A percentile compares a stretch with the other conserved stretches of the same genome.
phyloP scores from a whole-genome alignment of 2,888 invertebrate genomes.

The Melinaea menophilus region DNA sequence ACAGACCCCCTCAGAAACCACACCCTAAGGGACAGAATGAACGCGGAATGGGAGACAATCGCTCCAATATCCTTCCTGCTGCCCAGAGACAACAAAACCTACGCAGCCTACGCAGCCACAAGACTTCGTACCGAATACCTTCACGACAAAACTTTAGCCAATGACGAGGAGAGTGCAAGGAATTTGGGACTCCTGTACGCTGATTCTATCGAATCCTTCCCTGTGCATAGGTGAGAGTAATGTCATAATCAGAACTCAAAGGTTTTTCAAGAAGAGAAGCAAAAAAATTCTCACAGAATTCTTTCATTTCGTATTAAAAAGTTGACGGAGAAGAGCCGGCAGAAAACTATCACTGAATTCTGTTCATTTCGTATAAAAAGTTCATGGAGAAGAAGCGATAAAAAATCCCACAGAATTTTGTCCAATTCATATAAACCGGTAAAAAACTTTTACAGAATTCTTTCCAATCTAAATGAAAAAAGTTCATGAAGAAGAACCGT shows the following conservation, averaged over 20 bases:
- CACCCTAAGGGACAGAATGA: constrained; percentile 71
- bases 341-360: too few species aligned
- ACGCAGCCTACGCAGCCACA: neutral
- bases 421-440: too few species aligned
- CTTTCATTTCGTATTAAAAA: too few species aligned
- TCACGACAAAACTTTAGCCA: constrained; percentile 40
- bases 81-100: constrained; percentile 66
- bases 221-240: constrained; percentile 34
- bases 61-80: constrained; percentile 84
- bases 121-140: constrained; percentile 43
- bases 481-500: too few species aligned
- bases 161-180: constrained; percentile 23
- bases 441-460: too few species aligned
- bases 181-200: constrained; percentile 33
- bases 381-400: too few species aligned
- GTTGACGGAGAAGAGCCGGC: too few species aligned
- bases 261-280: too few species aligned
- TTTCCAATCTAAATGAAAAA: too few species aligned
- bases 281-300: too few species aligned
- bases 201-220: constrained; percentile 35
- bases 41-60: constrained; percentile 78
- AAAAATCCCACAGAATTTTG: too few species aligned
- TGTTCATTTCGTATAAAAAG: too few species aligned
- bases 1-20: constrained; percentile 52
- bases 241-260: neutral